Evolutionary conservation across 1,140 invertebrate species (phyloP).

Genomic region (Conus ventricosus): DNA sequence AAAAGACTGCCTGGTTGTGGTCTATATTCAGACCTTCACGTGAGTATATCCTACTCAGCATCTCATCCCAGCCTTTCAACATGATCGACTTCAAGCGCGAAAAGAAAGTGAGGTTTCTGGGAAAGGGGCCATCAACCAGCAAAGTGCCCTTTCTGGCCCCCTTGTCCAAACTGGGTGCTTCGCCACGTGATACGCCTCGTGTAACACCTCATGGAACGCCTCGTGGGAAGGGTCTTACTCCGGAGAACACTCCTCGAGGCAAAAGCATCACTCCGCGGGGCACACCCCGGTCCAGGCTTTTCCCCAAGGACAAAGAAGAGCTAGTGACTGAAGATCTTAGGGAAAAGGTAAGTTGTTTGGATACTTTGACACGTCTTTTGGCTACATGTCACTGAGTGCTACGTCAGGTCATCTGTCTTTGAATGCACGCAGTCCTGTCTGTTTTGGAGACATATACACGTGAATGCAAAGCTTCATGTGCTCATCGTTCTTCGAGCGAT

Average conservation of each 20-base stretch:
- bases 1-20: too few relatives aligned
- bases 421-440: too few relatives aligned
- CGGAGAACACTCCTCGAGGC: not conserved
- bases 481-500: too few relatives aligned
- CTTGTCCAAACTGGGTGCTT: not conserved
- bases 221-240: not conserved
- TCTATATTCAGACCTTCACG: too few relatives aligned
- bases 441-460: too few relatives aligned
- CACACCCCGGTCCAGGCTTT: not conserved
- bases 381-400: too few relatives aligned
- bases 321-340: constrained; percentile 20
- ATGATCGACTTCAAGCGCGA: constrained; percentile 2
- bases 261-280: constrained; percentile 4
- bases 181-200: not conserved
- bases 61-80: not conserved
- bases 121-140: not conserved
- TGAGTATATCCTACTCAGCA: too few relatives aligned
- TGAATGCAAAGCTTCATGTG: too few relatives aligned
- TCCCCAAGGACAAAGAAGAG: not conserved
- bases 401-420: too few relatives aligned
- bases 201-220: not conserved
- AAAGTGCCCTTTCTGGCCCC: not conserved
- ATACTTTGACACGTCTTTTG: too few relatives aligned
- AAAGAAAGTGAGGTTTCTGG: constrained; percentile 2
- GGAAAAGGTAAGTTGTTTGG: constrained; percentile 27